Conservation (phyloP, 2,113 vertebrate species). For the Furnarius figulus region DNA sequence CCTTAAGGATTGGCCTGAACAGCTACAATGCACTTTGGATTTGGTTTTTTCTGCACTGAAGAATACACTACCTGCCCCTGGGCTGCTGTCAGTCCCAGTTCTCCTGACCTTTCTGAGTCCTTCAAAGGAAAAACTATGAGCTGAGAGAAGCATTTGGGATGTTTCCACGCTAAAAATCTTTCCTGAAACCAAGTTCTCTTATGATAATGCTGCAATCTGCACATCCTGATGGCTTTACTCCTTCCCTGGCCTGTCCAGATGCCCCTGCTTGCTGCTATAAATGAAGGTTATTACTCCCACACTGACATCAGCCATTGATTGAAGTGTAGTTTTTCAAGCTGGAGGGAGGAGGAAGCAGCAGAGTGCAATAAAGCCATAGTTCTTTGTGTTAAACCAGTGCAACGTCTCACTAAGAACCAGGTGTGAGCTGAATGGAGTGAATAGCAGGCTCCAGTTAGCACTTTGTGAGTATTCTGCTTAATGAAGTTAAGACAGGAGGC, state of each 20-base stretch:
- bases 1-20: background rate
- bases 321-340: constrained; percentile 66
- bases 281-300: constrained; percentile 68
- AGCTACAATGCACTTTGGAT: background rate
- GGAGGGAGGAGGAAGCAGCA: constrained; percentile 62
- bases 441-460: constrained; percentile 30
- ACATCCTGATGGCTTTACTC: constrained; percentile 21
- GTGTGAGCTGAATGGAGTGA: constrained; percentile 59
- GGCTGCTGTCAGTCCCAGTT: background rate
- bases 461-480: background rate
- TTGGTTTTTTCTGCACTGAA: background rate
- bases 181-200: background rate
- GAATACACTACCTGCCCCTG: background rate
- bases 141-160: background rate
- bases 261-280: constrained; percentile 65
- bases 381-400: constrained; percentile 50
- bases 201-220: constrained; percentile 42
- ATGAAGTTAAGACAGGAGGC: background rate
- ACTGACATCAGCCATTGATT: constrained; percentile 66
- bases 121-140: background rate
- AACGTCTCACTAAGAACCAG: constrained; percentile 59
- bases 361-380: constrained; percentile 64
- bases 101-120: background rate
- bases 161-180: background rate
- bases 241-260: constrained; percentile 61